Evolutionary conservation across 2,113 vertebrate species (phyloP), one percentile per base, ranked within the genome.

Genomic region (Pogona vitticeps): DNA sequence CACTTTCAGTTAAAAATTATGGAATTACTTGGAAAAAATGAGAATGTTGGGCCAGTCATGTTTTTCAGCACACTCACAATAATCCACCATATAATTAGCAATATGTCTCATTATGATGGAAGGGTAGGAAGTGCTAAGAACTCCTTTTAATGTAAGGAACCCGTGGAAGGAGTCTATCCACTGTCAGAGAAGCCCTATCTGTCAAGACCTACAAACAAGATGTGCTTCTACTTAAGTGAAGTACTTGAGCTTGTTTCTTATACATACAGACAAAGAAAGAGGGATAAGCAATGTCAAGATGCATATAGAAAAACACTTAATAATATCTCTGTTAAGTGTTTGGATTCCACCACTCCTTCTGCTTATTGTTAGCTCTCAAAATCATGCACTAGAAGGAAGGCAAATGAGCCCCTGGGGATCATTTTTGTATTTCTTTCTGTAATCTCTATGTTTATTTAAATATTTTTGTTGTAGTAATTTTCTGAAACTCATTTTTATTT

Each of bases 381-480:
- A 76, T 65, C 38, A 61, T 1, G 23, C 2, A 33, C 67, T 23
- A 88, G 77, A 83, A 94, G 59, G 86, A 91, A 89, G 86, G 76
- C 20, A 8, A 73, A 63, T 78, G 72, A 89, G 52, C 78, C 87
- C 58, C 77, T 86, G 3, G 18, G 85, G 82, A 82, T 18, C 4
- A 80, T 80, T 89, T 89, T 84, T 78, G 65, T 91, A 6, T 80
- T 94, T 88, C 36, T 40, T 71, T 89, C 68, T 80, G 72, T 87
- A 85, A 92, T 83, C 91, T 87, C 33, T 15, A 59, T 77, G 58
- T 89, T 91, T 93, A 92, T 95, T 94, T 94, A 80, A 95, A 93
- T 84, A 77, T 90, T 93, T 89, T 91, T 0, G 6, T 84, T 3
- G 79, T n/a, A 12, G 91, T 84, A 75, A 83, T 94, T 96, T 94